These are phyloP conservation scores for Drosophila murphyi DNA, from an alignment of 1,140 invertebrate species.

Conservation along the genomic window DNA sequence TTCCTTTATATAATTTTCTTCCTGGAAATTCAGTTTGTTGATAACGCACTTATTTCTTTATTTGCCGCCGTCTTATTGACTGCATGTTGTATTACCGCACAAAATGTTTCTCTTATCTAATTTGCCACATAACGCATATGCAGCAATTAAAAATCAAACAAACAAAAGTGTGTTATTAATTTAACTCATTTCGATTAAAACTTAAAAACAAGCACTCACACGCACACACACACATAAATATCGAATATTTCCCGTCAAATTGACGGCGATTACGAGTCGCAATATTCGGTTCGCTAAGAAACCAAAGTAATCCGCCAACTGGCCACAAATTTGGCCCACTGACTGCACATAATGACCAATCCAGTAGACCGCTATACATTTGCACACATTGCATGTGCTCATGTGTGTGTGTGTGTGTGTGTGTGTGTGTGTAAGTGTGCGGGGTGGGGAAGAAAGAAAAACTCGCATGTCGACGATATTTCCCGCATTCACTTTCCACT, in stretches of 20 bases:
- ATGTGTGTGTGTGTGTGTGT: conserved; percentile 6
- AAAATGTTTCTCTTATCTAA: conserved; percentile 56
- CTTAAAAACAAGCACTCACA: conserved; percentile 53
- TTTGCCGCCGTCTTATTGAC: conserved; percentile 19
- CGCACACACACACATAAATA: conserved; percentile 20
- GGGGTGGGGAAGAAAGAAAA: conserved; percentile 60
- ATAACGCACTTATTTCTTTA: conserved; percentile 10
- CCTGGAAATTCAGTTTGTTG: neutral
- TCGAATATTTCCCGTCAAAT: conserved; percentile 74
- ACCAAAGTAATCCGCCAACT: conserved; percentile 31
- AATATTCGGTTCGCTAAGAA: conserved; percentile 53
- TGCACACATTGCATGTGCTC: conserved; percentile 6
- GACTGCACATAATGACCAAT: conserved; percentile 73
- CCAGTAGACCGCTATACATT: conserved; percentile 10
- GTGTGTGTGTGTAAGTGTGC: conserved; percentile 8
- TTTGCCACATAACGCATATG: conserved; percentile 57
- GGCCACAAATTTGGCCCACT: conserved; percentile 72
- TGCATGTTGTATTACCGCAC: conserved; percentile 48
- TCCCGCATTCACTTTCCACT: conserved; percentile 83
- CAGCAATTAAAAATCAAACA: conserved; percentile 59
- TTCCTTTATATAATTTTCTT: neutral
- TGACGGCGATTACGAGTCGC: conserved; percentile 73
- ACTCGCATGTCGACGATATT: conserved; percentile 73
- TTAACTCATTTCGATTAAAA: conserved; percentile 66
- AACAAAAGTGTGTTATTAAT: conserved; percentile 59